Base-by-base conservation (phyloP, 2,113 vertebrate species). In the Antechinus stuartii region DNA sequence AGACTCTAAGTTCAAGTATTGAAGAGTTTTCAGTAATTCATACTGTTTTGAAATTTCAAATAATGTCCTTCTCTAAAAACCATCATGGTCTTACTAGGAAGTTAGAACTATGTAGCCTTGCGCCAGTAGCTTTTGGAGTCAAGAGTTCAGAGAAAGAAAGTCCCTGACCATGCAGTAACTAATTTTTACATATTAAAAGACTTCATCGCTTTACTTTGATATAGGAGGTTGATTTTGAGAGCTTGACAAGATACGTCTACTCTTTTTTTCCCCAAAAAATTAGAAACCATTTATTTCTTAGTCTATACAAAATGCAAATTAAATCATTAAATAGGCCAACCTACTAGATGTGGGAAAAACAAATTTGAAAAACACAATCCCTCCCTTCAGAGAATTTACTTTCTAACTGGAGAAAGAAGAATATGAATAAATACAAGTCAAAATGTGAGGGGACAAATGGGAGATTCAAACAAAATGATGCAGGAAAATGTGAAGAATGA, bases 11-110 rank as follows among this genome's bases (percentile, higher is more conserved):
- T 76, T 19, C 35, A 76, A 76, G 5, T 49, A 49, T 7, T 49
- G 61, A 12, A 35, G 30, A 68, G 30, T 68, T 68, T 68, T 68
- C 61, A 68, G 46, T 91, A 93, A 90, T 42, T 95, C 52, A 90
- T 91, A 93, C 55, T 54, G 92, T 95, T 89, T 91, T 91, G 95
- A 76, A 94, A 91, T 4, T 54, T 92, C 89, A 95, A 52, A 92
- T 89, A 57, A 95, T 91, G 94, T 94, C 91, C 95, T 94, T 92
- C 50, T 90, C 53, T 92, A 91, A n/a, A 96, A 5, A 92, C 54
- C 92, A 90, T 92, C 52, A 54, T 91, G 35, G 89, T 93, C 94
- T 92, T 91, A 90, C 47, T 54, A 56, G 54, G 54, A 96, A 94
- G 54, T 95, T 90, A 96, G 56, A 11, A 93, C 56, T 94, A 89